A percentile compares a stretch with the other conserved stretches of the same genome.
These are phyloP conservation scores for Habropoda laboriosa DNA, from an alignment of 1,140 invertebrate species.

Conservation along the genomic window DNA sequence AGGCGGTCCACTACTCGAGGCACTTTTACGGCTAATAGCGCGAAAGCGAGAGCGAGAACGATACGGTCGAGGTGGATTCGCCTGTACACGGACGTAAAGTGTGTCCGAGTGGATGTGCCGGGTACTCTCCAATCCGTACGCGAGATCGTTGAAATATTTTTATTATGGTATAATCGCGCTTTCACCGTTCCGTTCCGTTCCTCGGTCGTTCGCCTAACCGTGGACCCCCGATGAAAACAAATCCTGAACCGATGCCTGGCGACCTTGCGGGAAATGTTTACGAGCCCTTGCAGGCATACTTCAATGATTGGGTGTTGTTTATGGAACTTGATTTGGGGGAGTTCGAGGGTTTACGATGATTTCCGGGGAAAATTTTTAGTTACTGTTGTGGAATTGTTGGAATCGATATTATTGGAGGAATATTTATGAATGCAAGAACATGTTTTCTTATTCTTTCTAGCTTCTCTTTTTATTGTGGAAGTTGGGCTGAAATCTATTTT, in stretches of 20 bases:
- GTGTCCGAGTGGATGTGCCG: conserved; percentile 50
- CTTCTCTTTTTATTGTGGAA: no score
- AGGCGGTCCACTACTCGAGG: conserved; percentile 65
- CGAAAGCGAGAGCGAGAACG: conserved; percentile 74
- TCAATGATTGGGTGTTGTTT: not conserved
- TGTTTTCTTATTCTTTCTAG: no score
- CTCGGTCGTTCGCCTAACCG: conserved; percentile 70
- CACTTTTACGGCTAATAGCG: conserved; percentile 73
- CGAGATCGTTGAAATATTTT: conserved; percentile 77
- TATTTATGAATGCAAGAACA: no score
- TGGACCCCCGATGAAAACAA: not conserved
- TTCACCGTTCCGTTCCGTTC: conserved; percentile 68
- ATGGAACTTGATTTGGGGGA: no score
- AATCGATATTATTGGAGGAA: no score
- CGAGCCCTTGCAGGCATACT: not conserved
- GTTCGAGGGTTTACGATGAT: no score
- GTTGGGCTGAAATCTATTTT: no score
- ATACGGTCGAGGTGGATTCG: conserved; percentile 74
- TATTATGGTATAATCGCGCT: conserved; percentile 77
- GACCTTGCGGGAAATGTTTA: conserved; percentile 9
- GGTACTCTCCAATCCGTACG: conserved; percentile 55
- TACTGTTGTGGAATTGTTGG: no score
- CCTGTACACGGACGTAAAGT: conserved; percentile 58
- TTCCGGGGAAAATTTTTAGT: no score
- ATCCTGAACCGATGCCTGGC: not conserved